Evolutionary conservation across 2,113 vertebrate species (phyloP), one percentile per base, ranked within the genome.

Genomic region (Notothenia rossii): DNA sequence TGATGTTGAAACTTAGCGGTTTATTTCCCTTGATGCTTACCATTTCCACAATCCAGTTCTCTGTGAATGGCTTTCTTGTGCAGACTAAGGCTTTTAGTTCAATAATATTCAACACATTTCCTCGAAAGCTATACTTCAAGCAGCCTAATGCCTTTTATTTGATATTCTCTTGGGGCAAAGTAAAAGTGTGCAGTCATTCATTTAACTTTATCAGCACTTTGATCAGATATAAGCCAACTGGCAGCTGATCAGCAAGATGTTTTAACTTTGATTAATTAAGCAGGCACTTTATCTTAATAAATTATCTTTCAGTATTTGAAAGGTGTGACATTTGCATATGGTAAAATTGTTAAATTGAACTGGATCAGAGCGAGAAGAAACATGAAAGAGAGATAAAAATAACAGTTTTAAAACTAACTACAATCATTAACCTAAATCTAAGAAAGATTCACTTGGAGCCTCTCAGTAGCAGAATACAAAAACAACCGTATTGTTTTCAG

Each of bases 1-100:
- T 36, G 46, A 79, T 25, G 60, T 50, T 74, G 49, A 66, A 53
- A 74, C 55, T 68, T 2, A 11, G 48, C 45, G 71, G 77, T 66
- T 81, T 81, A 71, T 74, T 78, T 88, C 69, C 53, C 79, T 51
- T 18, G 50, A 45, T 74, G 55, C 60, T 80, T 73, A 75, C n/a
- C 36, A 51, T 72, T 89, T 54, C 49, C 67, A 64, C 63, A 64
- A 13, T 46, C 56, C 63, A 69, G 77, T 69, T 62, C 13, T 46
- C 11, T 1, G 1, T 69, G 25, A 18, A 46, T 22, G 18, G 58
- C 43, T 67, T 58, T 69, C n/a, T 58, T 22, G 6, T 25, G 56
- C 10, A 48, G 20, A 43, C 36, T 0, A 20, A 54, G 36, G 12
- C 11, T 46, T 79, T 83, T 33, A 59, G 50, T 76, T 33, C 55